Evolutionary conservation across 2,113 vertebrate species (phyloP), one percentile per base, ranked within the genome.

Genomic region (Platycercus adscitus): DNA sequence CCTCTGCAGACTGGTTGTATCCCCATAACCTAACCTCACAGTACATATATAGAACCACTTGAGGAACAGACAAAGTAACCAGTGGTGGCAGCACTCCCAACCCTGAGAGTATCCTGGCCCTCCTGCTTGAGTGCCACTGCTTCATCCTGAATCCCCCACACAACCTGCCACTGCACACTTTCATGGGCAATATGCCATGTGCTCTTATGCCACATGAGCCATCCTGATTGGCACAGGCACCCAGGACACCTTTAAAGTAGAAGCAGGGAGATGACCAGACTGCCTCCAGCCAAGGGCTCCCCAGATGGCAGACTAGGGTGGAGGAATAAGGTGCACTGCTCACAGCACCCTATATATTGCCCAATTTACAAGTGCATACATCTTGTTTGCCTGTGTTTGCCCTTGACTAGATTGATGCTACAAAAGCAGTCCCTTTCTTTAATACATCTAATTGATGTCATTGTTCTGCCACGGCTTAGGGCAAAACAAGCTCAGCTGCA

Each of bases 31-130:
- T 21, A 5, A 73, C 35, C 26, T 31, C 50, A 49, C 43, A 14
- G 19, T 17, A 15, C 4, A 5, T 9, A 8, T 14, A 25, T 2
- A 19, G 44, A 66, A n/a, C 12, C 23, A 56, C 19, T 24, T 1
- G 2, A 13, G 31, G 2, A 11, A 21, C 7, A 3, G 56, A 53
- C 28, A 35, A 56, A 75, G 41, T 15, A 33, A 41, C 10, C 3
- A 1, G 17, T 2, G 4, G n/a, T 3, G 5, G 52, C 3, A 4
- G 26, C 8, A 11, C 24, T 18, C 33, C 15, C 10, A 11, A 5
- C 12, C 26, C 37, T 23, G 6, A 2, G 14, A 13, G n/a, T 17
- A 25, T 7, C 33, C 11, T 4, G 0, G 25, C 17, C 56, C 56
- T 58, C 9, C 56, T 23, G 33, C 33, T 14, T 35, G 33, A 2